Percentiles rank a stretch among this genome's conserved stretches.
Conservation (phyloP, 2,888 invertebrate species). For the Phengaris alcon region DNA sequence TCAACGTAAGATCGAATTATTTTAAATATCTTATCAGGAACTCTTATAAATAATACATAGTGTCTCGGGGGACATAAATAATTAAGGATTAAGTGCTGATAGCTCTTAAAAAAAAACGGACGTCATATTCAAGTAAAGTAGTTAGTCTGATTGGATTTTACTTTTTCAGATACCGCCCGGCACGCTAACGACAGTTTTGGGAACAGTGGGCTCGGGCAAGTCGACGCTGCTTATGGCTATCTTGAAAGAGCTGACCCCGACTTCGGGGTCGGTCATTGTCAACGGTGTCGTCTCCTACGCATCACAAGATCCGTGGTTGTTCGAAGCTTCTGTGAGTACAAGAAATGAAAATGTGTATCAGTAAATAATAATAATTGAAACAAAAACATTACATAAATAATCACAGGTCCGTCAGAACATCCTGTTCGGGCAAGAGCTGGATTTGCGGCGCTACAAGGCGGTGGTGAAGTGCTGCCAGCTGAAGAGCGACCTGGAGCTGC, state of each 20-base stretch:
- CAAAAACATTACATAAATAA: background rate
- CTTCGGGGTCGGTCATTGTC: conserved; percentile 75
- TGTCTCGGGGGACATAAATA: too few relatives aligned
- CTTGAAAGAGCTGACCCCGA: conserved; percentile 83
- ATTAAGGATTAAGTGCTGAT: too few relatives aligned
- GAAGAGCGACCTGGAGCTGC: conserved; percentile 77
- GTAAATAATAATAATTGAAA: background rate
- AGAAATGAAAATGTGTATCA: background rate
- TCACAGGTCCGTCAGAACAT: conserved; percentile 86
- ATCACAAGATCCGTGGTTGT: conserved; percentile 85
- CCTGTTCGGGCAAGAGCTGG: conserved; percentile 83
- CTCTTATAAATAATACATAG: too few relatives aligned
- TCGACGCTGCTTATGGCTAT: conserved; percentile 85
- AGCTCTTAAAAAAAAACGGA: background rate
- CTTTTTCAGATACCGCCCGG: conserved; percentile 60
- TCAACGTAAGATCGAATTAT: conserved; percentile 55
- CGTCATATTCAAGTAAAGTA: too few relatives aligned
- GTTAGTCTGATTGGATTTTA: background rate
- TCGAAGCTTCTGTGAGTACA: conserved; percentile 66
- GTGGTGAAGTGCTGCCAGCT: conserved; percentile 80
- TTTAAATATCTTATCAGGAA: background rate
- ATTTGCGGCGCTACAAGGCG: conserved; percentile 75
- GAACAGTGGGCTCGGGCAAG: conserved; percentile 88
- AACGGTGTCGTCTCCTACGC: conserved; percentile 80
- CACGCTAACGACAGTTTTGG: conserved; percentile 82